These are phyloP conservation scores for Tipula confusa DNA, from an alignment of 2,888 invertebrate species.

Conservation along the genomic window DNA sequence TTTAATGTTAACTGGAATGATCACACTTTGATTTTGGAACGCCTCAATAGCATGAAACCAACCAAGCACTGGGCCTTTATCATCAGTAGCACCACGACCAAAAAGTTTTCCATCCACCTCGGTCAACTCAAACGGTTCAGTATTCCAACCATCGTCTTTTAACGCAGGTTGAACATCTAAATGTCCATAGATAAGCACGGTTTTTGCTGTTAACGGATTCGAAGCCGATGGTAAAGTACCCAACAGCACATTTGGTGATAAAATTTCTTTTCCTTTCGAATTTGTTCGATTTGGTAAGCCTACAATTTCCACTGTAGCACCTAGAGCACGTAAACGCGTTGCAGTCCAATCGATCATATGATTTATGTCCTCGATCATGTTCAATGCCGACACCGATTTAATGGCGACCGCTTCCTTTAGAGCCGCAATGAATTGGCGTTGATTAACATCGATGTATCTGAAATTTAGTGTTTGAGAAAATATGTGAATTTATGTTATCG, in stretches of 20 bases:
- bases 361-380: slow-evolving; percentile 75
- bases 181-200: slow-evolving; percentile 93
- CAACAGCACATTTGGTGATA: not conserved
- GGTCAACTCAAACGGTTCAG: slow-evolving; percentile 87
- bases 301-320: slow-evolving; percentile 64
- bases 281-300: slow-evolving; percentile 48
- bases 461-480: not conserved
- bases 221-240: not conserved
- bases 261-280: not conserved
- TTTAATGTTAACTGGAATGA: slow-evolving; percentile 10
- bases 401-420: slow-evolving; percentile 86
- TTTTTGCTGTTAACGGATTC: slow-evolving; percentile 54
- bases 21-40: slow-evolving; percentile 54
- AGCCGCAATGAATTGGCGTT: slow-evolving; percentile 68
- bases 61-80: slow-evolving; percentile 90
- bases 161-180: slow-evolving; percentile 96
- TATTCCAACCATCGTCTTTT: slow-evolving; percentile 90
- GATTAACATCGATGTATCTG: slow-evolving; percentile 76
- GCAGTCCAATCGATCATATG: slow-evolving; percentile 79
- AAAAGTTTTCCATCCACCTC: slow-evolving; percentile 84
- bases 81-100: slow-evolving; percentile 90
- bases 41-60: slow-evolving; percentile 95
- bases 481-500: not conserved
- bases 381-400: slow-evolving; percentile 91
- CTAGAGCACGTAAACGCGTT: slow-evolving; percentile 62